A percentile compares a stretch with the other conserved stretches of the same genome.
These are phyloP conservation scores for Harpagus bidentatus DNA, from an alignment of 2,113 vertebrate species.

Conservation along the genomic window DNA sequence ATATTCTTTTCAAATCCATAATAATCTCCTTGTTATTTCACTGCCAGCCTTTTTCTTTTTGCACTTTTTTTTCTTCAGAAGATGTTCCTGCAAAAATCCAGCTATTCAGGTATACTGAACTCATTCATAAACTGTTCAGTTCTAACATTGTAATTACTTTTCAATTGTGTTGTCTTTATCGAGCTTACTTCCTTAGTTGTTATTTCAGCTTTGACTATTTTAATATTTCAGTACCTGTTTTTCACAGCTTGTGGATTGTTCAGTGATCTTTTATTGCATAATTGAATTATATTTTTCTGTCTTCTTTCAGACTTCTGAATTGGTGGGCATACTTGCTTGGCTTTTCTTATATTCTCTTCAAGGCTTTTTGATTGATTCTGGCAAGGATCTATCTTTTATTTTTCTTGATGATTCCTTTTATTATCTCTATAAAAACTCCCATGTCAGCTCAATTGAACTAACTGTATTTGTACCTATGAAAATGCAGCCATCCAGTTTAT, in stretches of 20 bases:
- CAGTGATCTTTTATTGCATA: not conserved
- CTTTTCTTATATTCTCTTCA: not conserved
- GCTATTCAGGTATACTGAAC: not conserved
- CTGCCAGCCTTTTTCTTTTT: not conserved
- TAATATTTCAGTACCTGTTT: not conserved
- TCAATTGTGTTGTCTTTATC: not conserved
- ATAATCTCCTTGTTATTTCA: not conserved
- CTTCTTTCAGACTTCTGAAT: not conserved
- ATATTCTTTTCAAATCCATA: not conserved
- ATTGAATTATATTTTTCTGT: not conserved
- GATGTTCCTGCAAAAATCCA: not conserved
- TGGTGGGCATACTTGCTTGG: not conserved
- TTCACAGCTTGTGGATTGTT: not conserved
- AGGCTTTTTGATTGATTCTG: not conserved
- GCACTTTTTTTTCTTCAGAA: not conserved
- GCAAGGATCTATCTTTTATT: not conserved
- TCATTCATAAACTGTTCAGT: not conserved
- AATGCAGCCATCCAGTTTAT: not conserved
- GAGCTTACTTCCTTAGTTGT: not conserved
- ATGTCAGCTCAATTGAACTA: not conserved
- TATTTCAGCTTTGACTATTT: not conserved
- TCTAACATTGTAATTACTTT: not conserved
- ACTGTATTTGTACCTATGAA: not conserved
- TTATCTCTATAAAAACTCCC: not conserved
- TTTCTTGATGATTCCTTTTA: slow-evolving; percentile 19